phyloP scores from a whole-genome alignment of 23 tunicate genomes.

The Botrylloides violaceus region DNA sequence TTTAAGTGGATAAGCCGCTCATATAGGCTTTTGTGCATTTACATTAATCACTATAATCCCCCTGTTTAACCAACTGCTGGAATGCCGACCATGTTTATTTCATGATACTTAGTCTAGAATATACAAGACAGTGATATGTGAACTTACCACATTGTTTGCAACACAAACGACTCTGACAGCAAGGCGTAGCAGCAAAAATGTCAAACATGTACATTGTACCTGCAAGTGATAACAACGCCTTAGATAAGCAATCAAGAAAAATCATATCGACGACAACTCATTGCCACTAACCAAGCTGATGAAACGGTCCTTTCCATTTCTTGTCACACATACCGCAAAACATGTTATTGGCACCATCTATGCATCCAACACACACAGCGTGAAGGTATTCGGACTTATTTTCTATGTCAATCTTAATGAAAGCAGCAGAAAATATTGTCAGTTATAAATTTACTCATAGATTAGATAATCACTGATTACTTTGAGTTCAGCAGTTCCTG shows the following conservation, averaged over 20 bases:
- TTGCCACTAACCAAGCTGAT: slow-evolving; percentile 68
- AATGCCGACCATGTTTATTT: too few relatives aligned
- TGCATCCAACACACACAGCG: slow-evolving; percentile 79
- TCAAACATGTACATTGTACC: slow-evolving; percentile 97
- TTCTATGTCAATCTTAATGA: slow-evolving; percentile 83
- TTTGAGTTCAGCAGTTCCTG: slow-evolving; percentile 57
- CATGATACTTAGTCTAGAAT: too few relatives aligned
- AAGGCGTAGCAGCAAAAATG: slow-evolving; percentile 92
- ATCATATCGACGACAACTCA: too few relatives aligned
- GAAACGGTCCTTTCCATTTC: slow-evolving; percentile 73
- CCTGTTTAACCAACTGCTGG: too few relatives aligned
- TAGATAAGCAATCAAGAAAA: too few relatives aligned
- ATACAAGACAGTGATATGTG: too few relatives aligned
- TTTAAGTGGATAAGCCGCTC: too few relatives aligned
- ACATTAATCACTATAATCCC: background rate
- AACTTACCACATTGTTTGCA: slow-evolving; percentile 97
- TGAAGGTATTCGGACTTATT: slow-evolving; percentile 78
- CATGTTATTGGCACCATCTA: slow-evolving; percentile 87
- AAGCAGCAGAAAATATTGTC: slow-evolving; percentile 74
- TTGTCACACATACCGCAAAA: slow-evolving; percentile 61
- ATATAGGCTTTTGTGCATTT: background rate
- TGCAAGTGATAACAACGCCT: slow-evolving; percentile 1
- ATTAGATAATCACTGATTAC: slow-evolving; percentile 19
- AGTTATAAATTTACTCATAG: slow-evolving; percentile 41
- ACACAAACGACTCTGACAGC: slow-evolving; percentile 81